Base-by-base conservation (phyloP, 1,140 invertebrate species). In the Spodoptera frugiperda region DNA sequence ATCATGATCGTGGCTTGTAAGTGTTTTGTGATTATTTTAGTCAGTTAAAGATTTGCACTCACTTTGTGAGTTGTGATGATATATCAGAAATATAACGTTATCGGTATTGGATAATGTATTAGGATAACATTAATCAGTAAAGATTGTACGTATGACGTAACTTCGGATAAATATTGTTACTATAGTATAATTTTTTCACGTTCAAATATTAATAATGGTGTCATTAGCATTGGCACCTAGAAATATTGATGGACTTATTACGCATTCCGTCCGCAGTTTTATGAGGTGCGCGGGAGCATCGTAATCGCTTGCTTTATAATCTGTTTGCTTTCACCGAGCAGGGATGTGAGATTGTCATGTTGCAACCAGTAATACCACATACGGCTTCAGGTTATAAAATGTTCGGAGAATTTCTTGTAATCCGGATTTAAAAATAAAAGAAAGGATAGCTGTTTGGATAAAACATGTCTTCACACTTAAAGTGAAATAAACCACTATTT, bases 261-360 rank as follows among this genome's bases (percentile, higher is more conserved):
- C 30, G 48, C 17, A 70, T 51, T 74, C 57, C 44, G 21, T 49
- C 12, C 21, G 44, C 71, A 12, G 33, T 44, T 74, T 74, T 74
- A 74, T 51, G 44, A 48, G 71, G 19, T 49, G 17, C 49, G 63
- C 25, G 46, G 10, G 17, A n/a, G 75, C 77, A 78, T 80, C 75
- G 55, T 77, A 83, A 85, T 82, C 51, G 78, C 12, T 70, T 67
- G 76, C 30, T 84, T 83, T 83, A 80, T 81, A 86, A 89, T 89
- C 89, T 90, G 78, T 89, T 87, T 87, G 89, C 90, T 92, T 92
- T 92, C 90, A 89, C 90, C 84, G 63, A 33, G 51, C 25, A 78
- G 84, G 82, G 72, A 79, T 84, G 82, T 81, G 75, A 84, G 71
- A 80, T 67, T 79, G 78, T 71, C 76, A 68, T 68, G 67, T 79